Evolutionary conservation across 2,113 vertebrate species (phyloP).

Genomic region (Peromyscus maniculatus): DNA sequence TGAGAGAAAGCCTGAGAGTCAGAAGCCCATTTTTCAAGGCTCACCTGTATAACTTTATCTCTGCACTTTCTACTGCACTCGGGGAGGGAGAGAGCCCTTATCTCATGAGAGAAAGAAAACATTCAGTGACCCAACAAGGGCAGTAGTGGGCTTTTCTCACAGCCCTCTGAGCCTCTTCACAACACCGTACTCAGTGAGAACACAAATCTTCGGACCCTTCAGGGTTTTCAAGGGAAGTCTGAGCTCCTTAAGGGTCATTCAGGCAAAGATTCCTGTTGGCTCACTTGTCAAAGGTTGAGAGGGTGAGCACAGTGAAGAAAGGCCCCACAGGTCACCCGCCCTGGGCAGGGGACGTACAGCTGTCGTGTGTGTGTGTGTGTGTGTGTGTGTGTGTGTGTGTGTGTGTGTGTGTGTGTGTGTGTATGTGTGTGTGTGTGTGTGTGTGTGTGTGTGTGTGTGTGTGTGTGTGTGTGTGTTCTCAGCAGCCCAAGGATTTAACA

Average conservation of each 20-base stretch:
- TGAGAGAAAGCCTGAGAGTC: neutral
- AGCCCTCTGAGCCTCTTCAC: slow-evolving; percentile 31
- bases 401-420: neutral
- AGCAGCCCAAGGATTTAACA: neutral
- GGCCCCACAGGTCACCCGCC: neutral
- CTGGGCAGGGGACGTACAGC: accelerated
- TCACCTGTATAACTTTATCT: neutral
- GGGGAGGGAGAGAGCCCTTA: neutral
- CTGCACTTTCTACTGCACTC: neutral
- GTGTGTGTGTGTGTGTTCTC: neutral
- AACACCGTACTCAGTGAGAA: slow-evolving; percentile 17
- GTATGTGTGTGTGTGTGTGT: neutral
- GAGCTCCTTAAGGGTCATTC: neutral
- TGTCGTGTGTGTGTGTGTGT: neutral
- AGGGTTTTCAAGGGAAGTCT: neutral
- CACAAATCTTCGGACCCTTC: neutral
- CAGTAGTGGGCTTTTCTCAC: slow-evolving; percentile 40
- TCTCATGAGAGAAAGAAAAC: slow-evolving; percentile 7
- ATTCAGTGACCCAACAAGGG: neutral
- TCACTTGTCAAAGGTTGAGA: neutral
- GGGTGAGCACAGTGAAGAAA: neutral
- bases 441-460: neutral
- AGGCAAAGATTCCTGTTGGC: neutral
- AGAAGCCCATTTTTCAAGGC: neutral
- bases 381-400: neutral